phyloP scores from a whole-genome alignment of 2,797 vertebrate genomes.

The Characodon lateralis region DNA sequence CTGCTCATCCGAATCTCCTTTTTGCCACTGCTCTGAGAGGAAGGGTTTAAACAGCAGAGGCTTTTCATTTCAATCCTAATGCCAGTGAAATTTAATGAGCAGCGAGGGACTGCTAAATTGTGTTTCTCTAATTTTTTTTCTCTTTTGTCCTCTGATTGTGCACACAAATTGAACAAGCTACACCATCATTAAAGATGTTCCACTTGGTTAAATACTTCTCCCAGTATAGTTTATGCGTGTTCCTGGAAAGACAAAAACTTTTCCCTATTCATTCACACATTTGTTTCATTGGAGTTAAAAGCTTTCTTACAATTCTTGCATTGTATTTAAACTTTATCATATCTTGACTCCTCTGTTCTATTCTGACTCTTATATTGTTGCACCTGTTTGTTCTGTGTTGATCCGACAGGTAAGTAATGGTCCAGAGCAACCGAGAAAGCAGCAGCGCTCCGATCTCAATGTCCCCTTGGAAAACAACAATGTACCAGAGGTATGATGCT shows the following conservation, averaged over 20 bases:
- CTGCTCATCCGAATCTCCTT: conserved; percentile 27
- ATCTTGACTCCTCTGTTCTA: background rate
- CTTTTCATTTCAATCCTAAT: conserved; percentile 44
- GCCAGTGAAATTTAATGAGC: conserved; percentile 42
- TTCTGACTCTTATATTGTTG: conserved; percentile 6
- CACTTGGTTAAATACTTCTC: conserved; percentile 4
- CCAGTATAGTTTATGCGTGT: background rate
- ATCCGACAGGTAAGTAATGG: conserved; percentile 86
- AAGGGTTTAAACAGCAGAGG: conserved; percentile 26
- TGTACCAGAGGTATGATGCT: conserved; percentile 84
- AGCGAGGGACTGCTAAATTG: conserved; percentile 20
- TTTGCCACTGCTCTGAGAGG: conserved; percentile 7
- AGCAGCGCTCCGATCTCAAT: conserved; percentile 97
- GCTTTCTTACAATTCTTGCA: too few relatives aligned
- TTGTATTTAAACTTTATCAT: background rate
- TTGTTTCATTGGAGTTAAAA: too few relatives aligned
- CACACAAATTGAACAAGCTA: background rate
- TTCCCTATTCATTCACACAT: background rate
- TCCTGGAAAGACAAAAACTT: too few relatives aligned
- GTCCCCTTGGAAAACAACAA: conserved; percentile 95
- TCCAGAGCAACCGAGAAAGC: conserved; percentile 91
- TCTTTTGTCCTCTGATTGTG: conserved; percentile 3
- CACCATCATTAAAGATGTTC: conserved; percentile 1
- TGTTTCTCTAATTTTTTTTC: background rate
- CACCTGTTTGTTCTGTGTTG: conserved; percentile 41